Evolutionary conservation across 2,888 invertebrate species (phyloP), one percentile per base, ranked within the genome.

Genomic region (Drepana falcataria): DNA sequence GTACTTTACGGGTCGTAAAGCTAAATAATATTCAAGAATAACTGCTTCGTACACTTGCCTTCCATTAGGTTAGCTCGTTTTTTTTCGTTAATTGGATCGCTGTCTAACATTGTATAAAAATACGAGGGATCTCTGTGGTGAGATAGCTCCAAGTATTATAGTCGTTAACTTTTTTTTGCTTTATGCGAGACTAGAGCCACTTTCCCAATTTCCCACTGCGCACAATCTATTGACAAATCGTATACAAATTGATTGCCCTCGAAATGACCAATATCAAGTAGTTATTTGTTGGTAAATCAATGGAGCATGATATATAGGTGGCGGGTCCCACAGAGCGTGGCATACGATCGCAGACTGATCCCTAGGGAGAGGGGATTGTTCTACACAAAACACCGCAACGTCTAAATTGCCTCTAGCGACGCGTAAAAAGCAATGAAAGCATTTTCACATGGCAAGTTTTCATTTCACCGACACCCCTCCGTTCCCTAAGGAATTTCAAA

Each of bases 361-460:
- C 74, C 72, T 56, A 59, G 71, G 67, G 77, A 64, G 64, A 65
- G 61, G 60, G 66, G 63, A 63, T 71, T 73, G 69, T 69, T 74
- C 73, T 74, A 68, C 61, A 71, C 71, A 76, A 85, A 85, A 84
- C 82, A 84, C 85, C 84, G 77, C 85, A 84, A 81, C 79, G 77
- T 79, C 82, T 82, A 82, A 87, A 85, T 88, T 83, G 87, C 88
- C 88, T 81, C 83, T 73, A 81, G 89, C 87, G 81, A 83, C 80
- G 87, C 85, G 87, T 83, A 84, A 89, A 87, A 87, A 83, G 87
- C 89, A 87, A 86, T 85, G 85, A 87, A 88, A 87, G 85, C 87
- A 82, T 87, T 89, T 88, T 86, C 88, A 87, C 88, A 87, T 87
- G 86, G 83, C 78, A 77, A 86, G 85, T 86, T 87, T 84, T 84